Base-by-base conservation (phyloP, 2,888 invertebrate genomes). In the Craniophora ligustri region DNA sequence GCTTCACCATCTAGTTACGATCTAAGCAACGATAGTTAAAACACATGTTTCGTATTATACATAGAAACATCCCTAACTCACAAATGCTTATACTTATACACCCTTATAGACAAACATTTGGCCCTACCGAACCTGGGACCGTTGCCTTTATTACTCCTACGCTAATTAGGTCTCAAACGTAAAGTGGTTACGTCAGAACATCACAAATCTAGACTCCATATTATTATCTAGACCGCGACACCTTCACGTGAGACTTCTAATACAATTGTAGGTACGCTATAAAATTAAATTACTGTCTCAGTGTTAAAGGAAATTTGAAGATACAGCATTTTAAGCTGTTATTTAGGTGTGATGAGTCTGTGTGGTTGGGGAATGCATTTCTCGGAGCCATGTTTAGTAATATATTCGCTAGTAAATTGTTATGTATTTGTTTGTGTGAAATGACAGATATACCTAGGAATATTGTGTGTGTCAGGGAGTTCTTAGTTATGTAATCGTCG, bases 261-360 rank as follows among this genome's bases (percentile, higher is more conserved):
- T 26, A n/a, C 41, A 39, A 49, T 64, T 48, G 36, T 41, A n/a
- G n/a, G n/a, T n/a, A 13, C 38, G 10, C 14, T 38, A 34, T 10
- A 30, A 34, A 57, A 57, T 64, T 57, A 39, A 49, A 38, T 61
- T 64, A 61, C 41, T 32, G 46, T 23, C 55, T 16, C 45, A 21
- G 41, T 26, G 13, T 13, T 48, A 10, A 38, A 23, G 64, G 41
- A 58, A 54, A 54, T 58, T 54, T 56, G 47, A 40, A 31, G 59
- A 31, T 47, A 41, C 46, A 2, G 10, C 11, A 63, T 30, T 34
- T 5, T 19, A 23, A 19, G 34, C 18, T 32, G 10, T 8, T 21
- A 8, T 21, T 8, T 7, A 8, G 2, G 21, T 26, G n/a, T 26
- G 26, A 26, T 4, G n/a, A n/a, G n/a, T n/a, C n/a, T 26, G 26